A percentile compares a stretch with the other conserved stretches of the same genome.
phyloP scores from a whole-genome alignment of 2,888 invertebrate genomes.

The Pollenia griseotomentosa region DNA sequence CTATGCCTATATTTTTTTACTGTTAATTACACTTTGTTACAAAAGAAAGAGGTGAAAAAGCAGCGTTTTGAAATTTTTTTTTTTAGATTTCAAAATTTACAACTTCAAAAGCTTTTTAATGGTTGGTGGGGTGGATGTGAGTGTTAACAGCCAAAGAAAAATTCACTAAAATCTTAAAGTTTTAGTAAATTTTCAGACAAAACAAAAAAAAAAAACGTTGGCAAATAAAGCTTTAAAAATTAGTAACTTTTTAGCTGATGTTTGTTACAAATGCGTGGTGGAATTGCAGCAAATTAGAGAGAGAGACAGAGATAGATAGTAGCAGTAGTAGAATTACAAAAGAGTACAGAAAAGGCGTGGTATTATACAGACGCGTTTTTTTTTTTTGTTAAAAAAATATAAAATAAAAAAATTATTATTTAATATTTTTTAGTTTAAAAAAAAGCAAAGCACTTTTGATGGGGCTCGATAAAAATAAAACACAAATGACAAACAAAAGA shows the following conservation, averaged over 20 bases:
- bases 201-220: neutral
- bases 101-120: slow-evolving; percentile 60
- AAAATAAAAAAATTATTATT: slow-evolving; percentile 1
- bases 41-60: slow-evolving; percentile 61
- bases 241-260: slow-evolving; percentile 28
- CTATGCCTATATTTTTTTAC: slow-evolving; percentile 23
- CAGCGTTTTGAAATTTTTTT: slow-evolving; percentile 50
- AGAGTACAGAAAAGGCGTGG: neutral
- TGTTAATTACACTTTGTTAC: slow-evolving; percentile 69
- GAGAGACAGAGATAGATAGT: slow-evolving; percentile 19
- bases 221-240: slow-evolving; percentile 44
- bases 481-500: neutral
- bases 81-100: slow-evolving; percentile 42
- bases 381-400: slow-evolving; percentile 26
- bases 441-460: slow-evolving; percentile 69
- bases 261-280: slow-evolving; percentile 71
- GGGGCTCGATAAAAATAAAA: too few relatives aligned
- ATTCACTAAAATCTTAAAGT: slow-evolving; percentile 21
- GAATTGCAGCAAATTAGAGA: slow-evolving; percentile 65
- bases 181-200: slow-evolving; percentile 22
- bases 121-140: slow-evolving; percentile 9
- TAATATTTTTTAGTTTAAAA: neutral
- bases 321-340: slow-evolving; percentile 5
- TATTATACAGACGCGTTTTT: slow-evolving; percentile 27
- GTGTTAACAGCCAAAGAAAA: slow-evolving; percentile 32